Evolutionary conservation across 2,113 vertebrate genomes (phyloP).

Genomic region (Catagonus wagneri): DNA sequence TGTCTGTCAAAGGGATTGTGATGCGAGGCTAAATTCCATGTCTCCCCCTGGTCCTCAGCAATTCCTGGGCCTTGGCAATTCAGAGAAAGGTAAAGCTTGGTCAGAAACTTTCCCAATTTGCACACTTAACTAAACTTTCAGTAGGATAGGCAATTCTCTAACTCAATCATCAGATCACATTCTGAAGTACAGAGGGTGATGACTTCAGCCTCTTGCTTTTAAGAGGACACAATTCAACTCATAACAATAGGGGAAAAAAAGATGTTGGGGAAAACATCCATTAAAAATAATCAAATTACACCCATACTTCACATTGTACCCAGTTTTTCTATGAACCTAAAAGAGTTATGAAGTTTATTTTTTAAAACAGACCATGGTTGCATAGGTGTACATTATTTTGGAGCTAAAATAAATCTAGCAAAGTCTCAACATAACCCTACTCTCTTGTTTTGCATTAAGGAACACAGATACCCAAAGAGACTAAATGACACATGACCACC

Average conservation of each 20-base stretch:
- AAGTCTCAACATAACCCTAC: too few relatives aligned
- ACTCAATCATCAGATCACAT: not conserved
- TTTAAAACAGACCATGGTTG: too few relatives aligned
- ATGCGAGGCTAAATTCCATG: not conserved
- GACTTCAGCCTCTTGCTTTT: not conserved
- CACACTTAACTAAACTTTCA: conserved; percentile 59
- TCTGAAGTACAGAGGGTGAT: not conserved
- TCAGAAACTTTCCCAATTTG: conserved; percentile 52
- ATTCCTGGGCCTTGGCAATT: not conserved
- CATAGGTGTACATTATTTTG: too few relatives aligned
- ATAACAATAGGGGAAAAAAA: not conserved
- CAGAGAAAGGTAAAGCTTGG: conserved; percentile 48
- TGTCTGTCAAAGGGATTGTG: conserved; percentile 8
- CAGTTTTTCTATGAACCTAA: too few relatives aligned
- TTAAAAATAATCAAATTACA: not conserved
- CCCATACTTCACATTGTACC: not conserved
- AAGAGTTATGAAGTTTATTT: too few relatives aligned
- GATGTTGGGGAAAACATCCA: not conserved
- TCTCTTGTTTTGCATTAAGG: not conserved
- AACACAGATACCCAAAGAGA: not conserved
- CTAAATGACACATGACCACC: not conserved
- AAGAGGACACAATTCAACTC: too few relatives aligned
- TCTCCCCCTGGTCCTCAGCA: not conserved
- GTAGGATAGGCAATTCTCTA: conserved; percentile 43
- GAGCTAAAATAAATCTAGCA: too few relatives aligned